Evolutionary conservation across 2,113 vertebrate species (phyloP).

Genomic region (Rallus limicola): DNA sequence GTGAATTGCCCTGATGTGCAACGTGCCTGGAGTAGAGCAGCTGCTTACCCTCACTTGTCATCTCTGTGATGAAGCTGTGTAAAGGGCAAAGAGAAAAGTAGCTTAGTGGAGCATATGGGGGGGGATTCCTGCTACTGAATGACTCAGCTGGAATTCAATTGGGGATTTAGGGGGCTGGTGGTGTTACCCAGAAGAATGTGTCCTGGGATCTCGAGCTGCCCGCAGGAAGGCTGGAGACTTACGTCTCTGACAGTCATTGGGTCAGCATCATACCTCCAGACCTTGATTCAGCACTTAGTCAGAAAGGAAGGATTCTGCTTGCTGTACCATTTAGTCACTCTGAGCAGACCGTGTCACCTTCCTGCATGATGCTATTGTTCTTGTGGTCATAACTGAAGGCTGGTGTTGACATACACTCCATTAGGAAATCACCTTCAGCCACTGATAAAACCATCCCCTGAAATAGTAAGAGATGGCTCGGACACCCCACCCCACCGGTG

Average conservation of each 20-base stretch:
- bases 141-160: neutral
- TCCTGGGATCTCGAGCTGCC: neutral
- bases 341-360: neutral
- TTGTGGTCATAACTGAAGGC: neutral
- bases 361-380: neutral
- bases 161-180: neutral
- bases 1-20: neutral
- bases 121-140: neutral
- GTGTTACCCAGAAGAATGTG: neutral
- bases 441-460: neutral
- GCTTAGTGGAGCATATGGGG: rapidly evolving
- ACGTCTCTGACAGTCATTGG: neutral
- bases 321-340: neutral
- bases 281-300: constrained; percentile 19
- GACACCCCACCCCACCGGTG: neutral
- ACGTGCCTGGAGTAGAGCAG: neutral
- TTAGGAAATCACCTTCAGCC: neutral
- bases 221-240: neutral
- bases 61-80: neutral
- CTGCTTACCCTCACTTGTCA: neutral
- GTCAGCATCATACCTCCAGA: neutral
- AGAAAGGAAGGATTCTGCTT: constrained; percentile 1
- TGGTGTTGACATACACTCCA: neutral
- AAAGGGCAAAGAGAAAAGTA: neutral
- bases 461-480: neutral